These are phyloP conservation scores for Hephaestus fuliginosus DNA, from an alignment of 2,797 vertebrate species.

Conservation along the genomic window DNA sequence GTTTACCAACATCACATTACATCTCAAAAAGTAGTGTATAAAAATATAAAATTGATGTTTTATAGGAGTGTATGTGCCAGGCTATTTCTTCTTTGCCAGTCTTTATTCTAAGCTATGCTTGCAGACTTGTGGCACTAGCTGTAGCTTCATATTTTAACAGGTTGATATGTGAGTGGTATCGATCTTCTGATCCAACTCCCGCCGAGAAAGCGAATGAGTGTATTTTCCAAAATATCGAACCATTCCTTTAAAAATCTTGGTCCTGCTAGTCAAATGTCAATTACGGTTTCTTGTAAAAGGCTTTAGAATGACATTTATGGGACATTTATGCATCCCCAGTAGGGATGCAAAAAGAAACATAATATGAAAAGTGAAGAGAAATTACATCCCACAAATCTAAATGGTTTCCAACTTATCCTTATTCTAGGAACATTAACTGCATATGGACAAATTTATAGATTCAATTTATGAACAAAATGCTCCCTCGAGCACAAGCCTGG, in stretches of 20 bases:
- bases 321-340: constrained; percentile 7
- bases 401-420: constrained; percentile 46
- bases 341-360: constrained; percentile 22
- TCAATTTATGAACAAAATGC: constrained; percentile 68
- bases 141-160: too few relatives aligned
- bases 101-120: too few relatives aligned
- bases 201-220: too few relatives aligned
- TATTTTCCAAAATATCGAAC: too few relatives aligned
- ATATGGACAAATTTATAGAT: constrained; percentile 65
- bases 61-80: background rate
- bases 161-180: too few relatives aligned
- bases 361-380: constrained; percentile 35
- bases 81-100: background rate
- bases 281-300: background rate
- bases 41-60: background rate
- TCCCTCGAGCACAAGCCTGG: constrained; percentile 46
- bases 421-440: constrained; percentile 49
- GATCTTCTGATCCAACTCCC: too few relatives aligned
- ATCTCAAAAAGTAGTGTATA: background rate
- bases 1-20: background rate
- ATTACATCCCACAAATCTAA: constrained; percentile 33
- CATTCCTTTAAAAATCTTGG: background rate
- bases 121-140: background rate
- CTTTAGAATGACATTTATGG: constrained; percentile 19
- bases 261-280: constrained; percentile 5